Percentiles rank a stretch among this genome's conserved stretches.
Evolutionary conservation across 2,113 vertebrate genomes (phyloP).

Genomic region (Ciconia boyciana): DNA sequence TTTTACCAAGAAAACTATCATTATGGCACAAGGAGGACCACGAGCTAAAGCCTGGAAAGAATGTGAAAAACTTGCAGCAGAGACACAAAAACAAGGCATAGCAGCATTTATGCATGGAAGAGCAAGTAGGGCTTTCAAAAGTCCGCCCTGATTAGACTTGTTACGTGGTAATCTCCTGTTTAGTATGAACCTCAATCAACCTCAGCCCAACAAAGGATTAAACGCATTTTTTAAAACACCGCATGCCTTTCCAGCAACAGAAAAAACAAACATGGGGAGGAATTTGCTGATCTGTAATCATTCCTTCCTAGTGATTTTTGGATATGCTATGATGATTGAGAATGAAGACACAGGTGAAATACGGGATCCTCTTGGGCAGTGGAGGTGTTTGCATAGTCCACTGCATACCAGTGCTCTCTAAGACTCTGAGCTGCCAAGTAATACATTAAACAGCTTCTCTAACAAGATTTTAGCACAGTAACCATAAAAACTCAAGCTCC

Average conservation of each 20-base stretch:
- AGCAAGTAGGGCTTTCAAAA: constrained; percentile 61
- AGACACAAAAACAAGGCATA: constrained; percentile 9
- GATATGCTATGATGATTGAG: not conserved
- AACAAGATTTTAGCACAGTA: constrained; percentile 39
- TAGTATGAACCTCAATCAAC: constrained; percentile 33
- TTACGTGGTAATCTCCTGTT: constrained; percentile 39
- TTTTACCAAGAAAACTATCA: not conserved
- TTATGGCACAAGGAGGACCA: not conserved
- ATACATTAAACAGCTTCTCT: constrained; percentile 61
- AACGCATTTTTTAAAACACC: constrained; percentile 8
- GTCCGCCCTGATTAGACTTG: constrained; percentile 53
- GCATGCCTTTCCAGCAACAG: constrained; percentile 39
- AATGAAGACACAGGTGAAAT: constrained; percentile 6
- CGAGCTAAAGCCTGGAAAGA: constrained; percentile 3
- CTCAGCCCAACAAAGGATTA: constrained; percentile 39
- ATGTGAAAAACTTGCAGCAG: constrained; percentile 33
- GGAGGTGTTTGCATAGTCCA: not conserved
- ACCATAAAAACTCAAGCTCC: constrained; percentile 56
- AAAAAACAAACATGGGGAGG: not conserved
- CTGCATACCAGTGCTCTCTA: not conserved
- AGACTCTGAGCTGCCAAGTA: constrained; percentile 30
- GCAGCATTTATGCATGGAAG: constrained; percentile 57
- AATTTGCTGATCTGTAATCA: constrained; percentile 50
- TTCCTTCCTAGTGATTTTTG: not conserved
- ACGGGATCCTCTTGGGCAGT: not conserved